Evolutionary conservation across 2,113 vertebrate species (phyloP).

Genomic region (Noturus placidus): DNA sequence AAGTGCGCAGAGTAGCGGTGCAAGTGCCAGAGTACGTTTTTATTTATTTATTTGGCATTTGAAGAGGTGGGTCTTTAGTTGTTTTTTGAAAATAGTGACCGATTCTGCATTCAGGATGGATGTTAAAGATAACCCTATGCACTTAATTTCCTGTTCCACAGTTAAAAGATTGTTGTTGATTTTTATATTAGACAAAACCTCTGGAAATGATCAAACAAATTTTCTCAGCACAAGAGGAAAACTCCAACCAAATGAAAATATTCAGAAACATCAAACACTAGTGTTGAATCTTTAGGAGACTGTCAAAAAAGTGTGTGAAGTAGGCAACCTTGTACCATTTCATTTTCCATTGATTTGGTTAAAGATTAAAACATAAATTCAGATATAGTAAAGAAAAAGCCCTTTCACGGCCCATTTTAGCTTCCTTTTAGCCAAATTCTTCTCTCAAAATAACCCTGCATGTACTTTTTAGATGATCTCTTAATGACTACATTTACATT

Average conservation of each 20-base stretch:
- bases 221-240: not conserved
- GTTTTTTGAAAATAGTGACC: no score
- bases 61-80: no score
- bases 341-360: not conserved
- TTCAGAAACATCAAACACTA: not conserved
- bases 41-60: no score
- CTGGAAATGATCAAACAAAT: no score
- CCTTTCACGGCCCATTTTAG: not conserved
- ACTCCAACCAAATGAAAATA: not conserved
- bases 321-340: not conserved
- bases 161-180: no score
- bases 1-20: no score
- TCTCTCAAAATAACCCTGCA: not conserved
- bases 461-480: not conserved
- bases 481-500: not conserved
- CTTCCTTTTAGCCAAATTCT: not conserved
- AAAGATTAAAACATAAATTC: not conserved
- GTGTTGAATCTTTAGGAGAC: not conserved
- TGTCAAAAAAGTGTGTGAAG: not conserved
- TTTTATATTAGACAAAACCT: not conserved
- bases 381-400: not conserved
- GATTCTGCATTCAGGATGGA: no score
- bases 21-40: no score
- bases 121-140: no score
- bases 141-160: no score